Evolutionary conservation across 2,888 invertebrate genomes (phyloP).

Genomic region (Zhuqinia jingwanae): DNA sequence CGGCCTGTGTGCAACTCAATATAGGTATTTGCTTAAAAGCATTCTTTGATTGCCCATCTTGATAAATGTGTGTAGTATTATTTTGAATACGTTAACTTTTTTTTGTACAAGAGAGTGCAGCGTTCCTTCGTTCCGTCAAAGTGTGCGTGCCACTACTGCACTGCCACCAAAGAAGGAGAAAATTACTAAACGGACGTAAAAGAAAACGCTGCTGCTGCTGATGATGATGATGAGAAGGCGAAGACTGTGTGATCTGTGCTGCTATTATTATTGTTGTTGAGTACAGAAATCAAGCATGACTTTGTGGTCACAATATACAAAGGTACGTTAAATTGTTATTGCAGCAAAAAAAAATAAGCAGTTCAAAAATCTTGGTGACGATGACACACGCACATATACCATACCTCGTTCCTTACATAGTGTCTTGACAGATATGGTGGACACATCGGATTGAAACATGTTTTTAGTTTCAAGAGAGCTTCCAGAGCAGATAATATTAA

Average conservation of each 20-base stretch:
- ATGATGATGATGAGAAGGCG: slow-evolving; percentile 4
- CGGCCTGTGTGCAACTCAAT: neutral
- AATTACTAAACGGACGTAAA: slow-evolving; percentile 18
- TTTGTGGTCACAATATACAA: no score
- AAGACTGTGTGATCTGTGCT: neutral
- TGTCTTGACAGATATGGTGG: slow-evolving; percentile 17
- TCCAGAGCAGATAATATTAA: neutral
- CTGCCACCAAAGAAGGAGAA: slow-evolving; percentile 62
- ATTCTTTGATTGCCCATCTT: slow-evolving; percentile 4
- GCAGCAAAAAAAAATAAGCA: no score
- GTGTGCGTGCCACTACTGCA: neutral
- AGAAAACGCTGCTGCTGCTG: neutral
- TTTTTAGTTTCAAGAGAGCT: slow-evolving; percentile 13
- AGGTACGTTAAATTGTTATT: no score
- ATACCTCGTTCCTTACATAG: slow-evolving; percentile 1
- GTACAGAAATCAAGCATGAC: slow-evolving; percentile 12
- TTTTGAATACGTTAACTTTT: neutral
- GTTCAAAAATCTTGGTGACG: neutral
- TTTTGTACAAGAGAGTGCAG: no score
- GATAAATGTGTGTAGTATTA: neutral
- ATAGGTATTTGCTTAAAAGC: slow-evolving; percentile 40
- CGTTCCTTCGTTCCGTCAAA: neutral
- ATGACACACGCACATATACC: neutral
- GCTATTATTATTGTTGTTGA: neutral
- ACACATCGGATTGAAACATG: neutral